Percentiles rank a stretch among this genome's conserved stretches.
These are phyloP conservation scores for Rhinoraja longicauda DNA, from an alignment of 2,797 vertebrate species.

Conservation along the genomic window DNA sequence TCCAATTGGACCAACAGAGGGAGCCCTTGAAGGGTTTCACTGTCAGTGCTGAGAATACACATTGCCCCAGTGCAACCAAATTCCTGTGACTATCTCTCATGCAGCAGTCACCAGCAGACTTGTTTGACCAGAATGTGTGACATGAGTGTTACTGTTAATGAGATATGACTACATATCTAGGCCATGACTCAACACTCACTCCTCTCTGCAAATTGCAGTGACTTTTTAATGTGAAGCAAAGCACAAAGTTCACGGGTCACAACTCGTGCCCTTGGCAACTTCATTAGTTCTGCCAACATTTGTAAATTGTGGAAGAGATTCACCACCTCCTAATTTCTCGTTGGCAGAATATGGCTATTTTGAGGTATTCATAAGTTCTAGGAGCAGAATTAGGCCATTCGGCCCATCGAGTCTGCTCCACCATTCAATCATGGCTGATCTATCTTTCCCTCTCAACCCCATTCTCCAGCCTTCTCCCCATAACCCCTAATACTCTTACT, in stretches of 20 bases:
- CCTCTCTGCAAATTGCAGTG: not conserved
- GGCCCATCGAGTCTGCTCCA: too few species aligned
- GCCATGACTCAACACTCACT: not conserved
- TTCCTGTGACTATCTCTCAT: not conserved
- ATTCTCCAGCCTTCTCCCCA: too few species aligned
- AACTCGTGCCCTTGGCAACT: not conserved
- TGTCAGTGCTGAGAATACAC: too few species aligned
- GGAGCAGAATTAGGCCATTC: too few species aligned
- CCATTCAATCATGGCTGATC: too few species aligned
- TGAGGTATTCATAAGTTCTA: too few species aligned
- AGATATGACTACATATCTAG: not conserved
- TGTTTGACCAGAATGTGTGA: not conserved
- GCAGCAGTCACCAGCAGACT: not conserved
- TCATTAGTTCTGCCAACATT: not conserved
- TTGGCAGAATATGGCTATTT: not conserved
- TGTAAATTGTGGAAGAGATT: not conserved
- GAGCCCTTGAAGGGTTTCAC: not conserved
- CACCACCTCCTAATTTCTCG: not conserved
- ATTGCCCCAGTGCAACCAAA: not conserved
- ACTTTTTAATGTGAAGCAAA: not conserved
- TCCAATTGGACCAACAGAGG: not conserved
- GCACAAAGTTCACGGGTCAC: not conserved
- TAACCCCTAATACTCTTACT: too few species aligned
- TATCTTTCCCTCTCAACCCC: too few species aligned
- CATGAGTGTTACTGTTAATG: not conserved